Conservation (phyloP, 2,113 vertebrate genomes). For the Patagioenas fasciata region DNA sequence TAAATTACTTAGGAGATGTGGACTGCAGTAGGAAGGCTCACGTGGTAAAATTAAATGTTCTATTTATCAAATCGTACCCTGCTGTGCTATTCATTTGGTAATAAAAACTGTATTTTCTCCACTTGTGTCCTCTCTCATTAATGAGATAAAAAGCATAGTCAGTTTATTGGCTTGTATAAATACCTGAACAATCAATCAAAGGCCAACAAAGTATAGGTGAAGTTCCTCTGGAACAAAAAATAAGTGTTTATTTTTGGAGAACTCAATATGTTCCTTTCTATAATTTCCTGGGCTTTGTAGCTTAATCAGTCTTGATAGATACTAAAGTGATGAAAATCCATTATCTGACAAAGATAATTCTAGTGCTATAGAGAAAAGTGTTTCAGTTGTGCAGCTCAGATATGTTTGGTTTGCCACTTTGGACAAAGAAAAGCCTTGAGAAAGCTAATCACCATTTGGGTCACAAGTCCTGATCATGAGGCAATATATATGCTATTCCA, state of each 20-base stretch:
- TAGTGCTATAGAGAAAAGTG: not conserved
- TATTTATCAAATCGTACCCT: slow-evolving; percentile 64
- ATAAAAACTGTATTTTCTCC: slow-evolving; percentile 67
- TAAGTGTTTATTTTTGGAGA: not conserved
- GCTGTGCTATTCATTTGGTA: slow-evolving; percentile 68
- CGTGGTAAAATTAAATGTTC: slow-evolving; percentile 62
- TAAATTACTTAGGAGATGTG: slow-evolving; percentile 53
- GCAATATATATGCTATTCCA: not conserved
- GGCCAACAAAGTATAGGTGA: not conserved
- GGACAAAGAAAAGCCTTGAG: not conserved
- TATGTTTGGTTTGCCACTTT: not conserved
- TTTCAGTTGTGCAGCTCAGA: not conserved
- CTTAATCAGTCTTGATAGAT: not conserved
- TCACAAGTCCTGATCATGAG: not conserved
- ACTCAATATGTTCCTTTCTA: not conserved
- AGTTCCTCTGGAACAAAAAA: not conserved
- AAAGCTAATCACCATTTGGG: not conserved
- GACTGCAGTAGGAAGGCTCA: slow-evolving; percentile 30
- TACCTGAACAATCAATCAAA: slow-evolving; percentile 45
- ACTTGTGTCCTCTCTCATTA: slow-evolving; percentile 56
- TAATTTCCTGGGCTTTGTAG: not conserved
- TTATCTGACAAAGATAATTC: not conserved
- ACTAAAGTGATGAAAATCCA: not conserved
- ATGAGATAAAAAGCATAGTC: slow-evolving; percentile 55
- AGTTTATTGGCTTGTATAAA: slow-evolving; percentile 39